These are phyloP conservation scores for Scophthalmus maximus DNA, from an alignment of 2,113 vertebrate genomes.

Conservation along the genomic window DNA sequence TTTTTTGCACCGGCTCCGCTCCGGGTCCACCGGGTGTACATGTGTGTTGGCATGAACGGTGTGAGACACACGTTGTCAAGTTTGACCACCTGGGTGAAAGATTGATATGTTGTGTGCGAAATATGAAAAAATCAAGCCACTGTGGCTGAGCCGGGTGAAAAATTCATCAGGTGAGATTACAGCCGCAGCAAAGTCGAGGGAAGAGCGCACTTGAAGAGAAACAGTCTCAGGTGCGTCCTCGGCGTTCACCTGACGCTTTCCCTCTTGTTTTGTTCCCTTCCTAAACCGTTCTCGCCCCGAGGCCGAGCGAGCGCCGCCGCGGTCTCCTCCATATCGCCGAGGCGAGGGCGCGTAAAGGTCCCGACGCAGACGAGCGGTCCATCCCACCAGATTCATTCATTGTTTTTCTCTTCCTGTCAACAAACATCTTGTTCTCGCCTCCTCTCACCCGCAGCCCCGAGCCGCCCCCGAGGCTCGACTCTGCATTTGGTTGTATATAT, in stretches of 20 bases:
- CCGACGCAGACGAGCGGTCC: conserved; percentile 12
- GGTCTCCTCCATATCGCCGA: too few species aligned
- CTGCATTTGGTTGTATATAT: too few species aligned
- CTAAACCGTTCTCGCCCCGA: too few species aligned
- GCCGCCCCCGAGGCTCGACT: conserved; percentile 36
- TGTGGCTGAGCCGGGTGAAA: too few species aligned
- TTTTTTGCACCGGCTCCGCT: conserved; percentile 17
- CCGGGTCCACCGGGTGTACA: conserved; percentile 29
- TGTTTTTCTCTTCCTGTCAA: conserved; percentile 7
- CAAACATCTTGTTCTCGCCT: conserved; percentile 34
- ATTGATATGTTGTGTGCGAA: background rate
- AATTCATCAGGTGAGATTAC: too few species aligned
- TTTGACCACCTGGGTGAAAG: conserved; percentile 11
- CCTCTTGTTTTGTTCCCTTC: too few species aligned
- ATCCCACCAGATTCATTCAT: background rate
- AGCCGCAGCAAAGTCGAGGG: too few species aligned
- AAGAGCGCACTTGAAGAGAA: too few species aligned
- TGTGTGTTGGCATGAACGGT: background rate
- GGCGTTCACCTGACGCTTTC: too few species aligned
- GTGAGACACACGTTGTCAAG: conserved; percentile 16
- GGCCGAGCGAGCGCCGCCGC: too few species aligned
- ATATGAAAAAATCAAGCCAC: too few species aligned
- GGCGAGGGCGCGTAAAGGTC: conserved; percentile 7
- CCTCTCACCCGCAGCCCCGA: conserved; percentile 22
- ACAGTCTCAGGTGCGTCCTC: too few species aligned